Evolutionary conservation across 2,797 vertebrate genomes (phyloP).

Genomic region (Tachyglossus aculeatus): DNA sequence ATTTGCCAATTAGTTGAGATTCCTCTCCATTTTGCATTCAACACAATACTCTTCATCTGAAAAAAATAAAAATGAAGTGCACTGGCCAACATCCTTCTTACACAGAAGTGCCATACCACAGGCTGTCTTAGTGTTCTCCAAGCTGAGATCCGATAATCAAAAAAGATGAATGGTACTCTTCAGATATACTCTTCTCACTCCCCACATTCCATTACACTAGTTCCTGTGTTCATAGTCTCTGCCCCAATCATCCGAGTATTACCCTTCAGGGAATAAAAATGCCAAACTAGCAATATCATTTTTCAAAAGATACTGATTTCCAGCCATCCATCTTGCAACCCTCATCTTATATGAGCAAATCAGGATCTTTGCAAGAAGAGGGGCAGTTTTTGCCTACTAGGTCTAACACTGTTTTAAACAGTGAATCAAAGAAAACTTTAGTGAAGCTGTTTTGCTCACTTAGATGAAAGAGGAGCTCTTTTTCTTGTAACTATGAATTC

Average conservation of each 20-base stretch:
- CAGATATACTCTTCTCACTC: background rate
- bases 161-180: background rate
- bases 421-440: slow-evolving; percentile 47
- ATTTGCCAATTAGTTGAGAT: background rate
- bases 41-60: too few species aligned
- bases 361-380: slow-evolving; percentile 6
- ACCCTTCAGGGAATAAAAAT: slow-evolving; percentile 4
- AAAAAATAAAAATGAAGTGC: too few species aligned
- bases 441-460: slow-evolving; percentile 37
- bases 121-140: background rate
- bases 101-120: background rate
- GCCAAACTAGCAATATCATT: background rate
- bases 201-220: background rate
- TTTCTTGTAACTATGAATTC: slow-evolving; percentile 48
- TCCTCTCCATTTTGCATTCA: too few species aligned
- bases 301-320: background rate
- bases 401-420: background rate
- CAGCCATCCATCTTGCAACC: background rate
- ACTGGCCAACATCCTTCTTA: background rate
- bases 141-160: background rate
- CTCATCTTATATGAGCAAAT: slow-evolving; percentile 4
- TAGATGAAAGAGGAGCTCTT: slow-evolving; percentile 33
- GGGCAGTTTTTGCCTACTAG: slow-evolving; percentile 16
- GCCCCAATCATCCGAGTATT: background rate
- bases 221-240: background rate